Percentiles rank a stretch among this genome's conserved stretches.
phyloP scores from a whole-genome alignment of 2,113 vertebrate species.

The Fregetta grallaria region DNA sequence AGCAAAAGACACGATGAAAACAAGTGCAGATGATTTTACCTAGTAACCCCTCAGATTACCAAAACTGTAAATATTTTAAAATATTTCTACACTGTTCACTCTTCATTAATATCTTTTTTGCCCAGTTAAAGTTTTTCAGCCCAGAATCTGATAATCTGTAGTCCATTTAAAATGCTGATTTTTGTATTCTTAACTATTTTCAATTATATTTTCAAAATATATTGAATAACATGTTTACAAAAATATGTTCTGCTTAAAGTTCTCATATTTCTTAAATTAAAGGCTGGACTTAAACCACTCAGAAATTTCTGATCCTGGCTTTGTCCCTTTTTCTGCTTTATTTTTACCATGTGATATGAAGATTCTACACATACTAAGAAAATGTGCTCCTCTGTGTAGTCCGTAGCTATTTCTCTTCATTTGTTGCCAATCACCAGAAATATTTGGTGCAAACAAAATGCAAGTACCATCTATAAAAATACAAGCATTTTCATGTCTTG shows the following conservation, averaged over 20 bases:
- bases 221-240: not conserved
- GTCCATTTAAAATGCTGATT: not conserved
- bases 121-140: not conserved
- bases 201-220: not conserved
- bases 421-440: not conserved
- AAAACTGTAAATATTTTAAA: not conserved
- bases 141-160: not conserved
- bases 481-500: not conserved
- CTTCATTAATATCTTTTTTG: not conserved
- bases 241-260: not conserved
- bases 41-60: not conserved
- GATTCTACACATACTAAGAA: not conserved
- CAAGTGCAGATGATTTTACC: not conserved
- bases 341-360: not conserved
- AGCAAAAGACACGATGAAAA: not conserved
- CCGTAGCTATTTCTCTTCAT: not conserved
- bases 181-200: not conserved
- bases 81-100: not conserved
- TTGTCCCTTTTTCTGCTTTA: not conserved
- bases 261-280: not conserved
- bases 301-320: not conserved
- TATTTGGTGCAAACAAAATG: not conserved
- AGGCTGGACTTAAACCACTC: not conserved
- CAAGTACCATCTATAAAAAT: not conserved
- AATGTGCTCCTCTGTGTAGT: not conserved